Percentiles rank a stretch among this genome's conserved stretches.
Evolutionary conservation across 2,797 vertebrate species (phyloP).

Genomic region (Dromococcyx pavoninus): DNA sequence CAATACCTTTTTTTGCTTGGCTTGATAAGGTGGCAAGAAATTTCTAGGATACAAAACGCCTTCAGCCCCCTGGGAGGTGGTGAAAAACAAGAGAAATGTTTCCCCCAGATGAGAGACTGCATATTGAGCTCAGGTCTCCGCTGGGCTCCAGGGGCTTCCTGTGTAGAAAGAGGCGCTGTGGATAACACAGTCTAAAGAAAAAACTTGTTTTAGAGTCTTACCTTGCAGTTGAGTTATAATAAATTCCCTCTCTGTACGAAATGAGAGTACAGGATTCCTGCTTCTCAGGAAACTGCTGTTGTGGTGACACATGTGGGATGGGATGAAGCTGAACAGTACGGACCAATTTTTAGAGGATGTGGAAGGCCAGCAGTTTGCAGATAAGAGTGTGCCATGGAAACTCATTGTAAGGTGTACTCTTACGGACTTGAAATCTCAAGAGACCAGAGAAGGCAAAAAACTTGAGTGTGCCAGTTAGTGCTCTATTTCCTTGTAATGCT

Average conservation of each 20-base stretch:
- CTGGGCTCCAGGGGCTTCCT: neutral
- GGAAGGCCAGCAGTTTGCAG: neutral
- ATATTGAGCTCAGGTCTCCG: neutral
- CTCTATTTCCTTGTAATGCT: neutral
- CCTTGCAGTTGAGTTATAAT: neutral
- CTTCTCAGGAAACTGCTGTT: neutral
- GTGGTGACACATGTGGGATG: neutral
- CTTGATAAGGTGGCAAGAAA: neutral
- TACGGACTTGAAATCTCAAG: neutral
- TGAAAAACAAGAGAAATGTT: neutral
- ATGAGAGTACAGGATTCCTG: neutral
- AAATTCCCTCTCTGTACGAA: neutral
- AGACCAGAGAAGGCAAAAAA: neutral
- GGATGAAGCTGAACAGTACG: neutral
- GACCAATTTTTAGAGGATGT: neutral
- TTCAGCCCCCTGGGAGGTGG: neutral
- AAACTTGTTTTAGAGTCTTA: neutral
- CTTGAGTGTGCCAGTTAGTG: neutral
- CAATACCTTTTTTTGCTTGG: neutral
- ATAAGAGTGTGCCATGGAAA: neutral
- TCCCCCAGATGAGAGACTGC: neutral
- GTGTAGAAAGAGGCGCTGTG: neutral
- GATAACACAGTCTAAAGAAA: neutral
- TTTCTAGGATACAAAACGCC: neutral
- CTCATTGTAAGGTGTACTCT: neutral